These are phyloP conservation scores for Callithrix jacchus DNA, from an alignment of 2,113 vertebrate genomes.

Conservation along the genomic window DNA sequence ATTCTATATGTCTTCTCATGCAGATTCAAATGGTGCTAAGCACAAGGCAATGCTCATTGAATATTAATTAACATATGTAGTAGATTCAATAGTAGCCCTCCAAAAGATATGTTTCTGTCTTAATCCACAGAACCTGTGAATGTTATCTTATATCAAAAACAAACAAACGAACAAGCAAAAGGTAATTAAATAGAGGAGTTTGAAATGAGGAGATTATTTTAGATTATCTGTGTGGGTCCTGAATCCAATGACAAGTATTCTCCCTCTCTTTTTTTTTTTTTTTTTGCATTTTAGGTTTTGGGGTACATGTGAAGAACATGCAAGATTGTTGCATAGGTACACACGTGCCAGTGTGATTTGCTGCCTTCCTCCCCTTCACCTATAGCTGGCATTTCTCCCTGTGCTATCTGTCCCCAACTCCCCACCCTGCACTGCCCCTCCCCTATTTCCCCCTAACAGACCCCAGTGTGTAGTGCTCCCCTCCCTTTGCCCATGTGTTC, in stretches of 20 bases:
- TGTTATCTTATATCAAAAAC: background rate
- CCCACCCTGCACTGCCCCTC: too few relatives aligned
- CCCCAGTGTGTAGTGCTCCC: too few relatives aligned
- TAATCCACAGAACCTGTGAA: background rate
- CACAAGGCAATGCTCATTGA: background rate
- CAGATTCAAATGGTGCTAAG: background rate
- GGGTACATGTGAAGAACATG: too few relatives aligned
- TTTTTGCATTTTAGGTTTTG: too few relatives aligned
- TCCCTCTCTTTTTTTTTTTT: too few relatives aligned
- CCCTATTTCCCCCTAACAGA: too few relatives aligned
- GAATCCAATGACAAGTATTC: background rate
- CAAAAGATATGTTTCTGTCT: background rate
- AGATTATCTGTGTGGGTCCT: background rate
- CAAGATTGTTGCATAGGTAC: too few relatives aligned
- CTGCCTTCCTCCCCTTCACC: too few relatives aligned
- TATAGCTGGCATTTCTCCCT: too few relatives aligned
- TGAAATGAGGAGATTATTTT: background rate
- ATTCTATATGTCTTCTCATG: background rate
- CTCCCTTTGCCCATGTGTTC: too few relatives aligned
- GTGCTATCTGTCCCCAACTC: too few relatives aligned
- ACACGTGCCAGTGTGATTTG: too few relatives aligned
- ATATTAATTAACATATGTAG: background rate
- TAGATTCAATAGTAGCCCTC: background rate
- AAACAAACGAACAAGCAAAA: background rate
- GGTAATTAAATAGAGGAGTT: background rate